These are phyloP conservation scores for Sinocyclocheilus grahami DNA, from an alignment of 2,113 vertebrate species.

Conservation along the genomic window DNA sequence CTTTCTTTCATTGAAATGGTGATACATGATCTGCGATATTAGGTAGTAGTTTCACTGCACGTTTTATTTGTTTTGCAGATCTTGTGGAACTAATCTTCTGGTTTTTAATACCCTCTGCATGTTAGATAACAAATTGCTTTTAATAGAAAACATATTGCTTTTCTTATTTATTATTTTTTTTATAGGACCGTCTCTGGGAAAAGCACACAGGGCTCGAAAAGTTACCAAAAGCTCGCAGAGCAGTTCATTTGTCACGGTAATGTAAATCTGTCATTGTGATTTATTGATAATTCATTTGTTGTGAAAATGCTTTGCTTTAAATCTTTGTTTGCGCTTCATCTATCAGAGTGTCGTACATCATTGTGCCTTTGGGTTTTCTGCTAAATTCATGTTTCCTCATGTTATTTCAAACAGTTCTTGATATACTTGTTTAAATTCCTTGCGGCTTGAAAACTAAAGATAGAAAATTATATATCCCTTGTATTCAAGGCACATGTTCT, in stretches of 20 bases:
- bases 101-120: conserved; percentile 28
- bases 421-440: conserved; percentile 45
- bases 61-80: conserved; percentile 25
- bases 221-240: conserved; percentile 38
- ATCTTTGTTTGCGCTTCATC: conserved; percentile 54
- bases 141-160: conserved; percentile 39
- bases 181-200: conserved; percentile 4
- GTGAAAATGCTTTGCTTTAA: conserved; percentile 44
- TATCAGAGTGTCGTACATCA: conserved; percentile 40
- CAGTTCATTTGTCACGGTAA: conserved; percentile 53
- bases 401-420: conserved; percentile 44
- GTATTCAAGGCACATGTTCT: conserved; percentile 49
- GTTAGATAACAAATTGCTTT: conserved; percentile 23
- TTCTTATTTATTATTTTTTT: conserved; percentile 28
- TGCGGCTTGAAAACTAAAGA: conserved; percentile 49
- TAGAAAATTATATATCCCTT: conserved; percentile 55
- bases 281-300: conserved; percentile 55
- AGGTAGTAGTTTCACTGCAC: conserved; percentile 14
- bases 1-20: conserved; percentile 14
- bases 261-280: conserved; percentile 58
- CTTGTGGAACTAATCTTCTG: conserved; percentile 34
- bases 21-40: conserved; percentile 5
- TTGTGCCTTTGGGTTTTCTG: conserved; percentile 43
- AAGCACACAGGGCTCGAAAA: background rate
- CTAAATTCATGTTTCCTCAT: conserved; percentile 39